Evolutionary conservation across 2,113 vertebrate genomes (phyloP).

Genomic region (Daboia siamensis): DNA sequence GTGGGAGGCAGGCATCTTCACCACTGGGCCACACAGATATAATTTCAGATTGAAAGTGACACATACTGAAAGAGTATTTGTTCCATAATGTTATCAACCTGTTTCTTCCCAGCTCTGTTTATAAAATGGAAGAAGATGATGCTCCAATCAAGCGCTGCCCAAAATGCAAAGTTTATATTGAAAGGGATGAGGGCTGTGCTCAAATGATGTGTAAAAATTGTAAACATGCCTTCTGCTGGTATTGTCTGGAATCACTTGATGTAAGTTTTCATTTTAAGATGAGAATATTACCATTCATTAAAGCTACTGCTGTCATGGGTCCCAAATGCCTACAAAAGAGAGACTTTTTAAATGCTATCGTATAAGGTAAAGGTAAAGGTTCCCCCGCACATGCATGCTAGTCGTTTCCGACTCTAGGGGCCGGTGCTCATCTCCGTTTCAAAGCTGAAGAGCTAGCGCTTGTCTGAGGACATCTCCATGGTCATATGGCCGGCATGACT

Average conservation of each 20-base stretch:
- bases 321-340: neutral
- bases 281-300: neutral
- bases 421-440: too few species aligned
- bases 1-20: neutral
- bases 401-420: too few species aligned
- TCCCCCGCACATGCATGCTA: too few species aligned
- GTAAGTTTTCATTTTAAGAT: constrained; percentile 75
- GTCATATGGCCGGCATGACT: too few species aligned
- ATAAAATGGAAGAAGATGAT: constrained; percentile 87
- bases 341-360: neutral
- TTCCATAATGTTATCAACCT: neutral
- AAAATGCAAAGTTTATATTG: constrained; percentile 98
- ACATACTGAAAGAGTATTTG: neutral
- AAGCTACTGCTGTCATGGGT: neutral
- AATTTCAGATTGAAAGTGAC: neutral
- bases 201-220: constrained; percentile 99
- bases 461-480: too few species aligned
- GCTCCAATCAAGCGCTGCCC: constrained; percentile 97
- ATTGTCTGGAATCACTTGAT: constrained; percentile 96
- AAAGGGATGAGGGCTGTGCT: constrained; percentile 94
- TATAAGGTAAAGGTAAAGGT: too few species aligned
- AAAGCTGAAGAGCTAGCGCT: too few species aligned
- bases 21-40: neutral
- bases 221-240: constrained; percentile 99
- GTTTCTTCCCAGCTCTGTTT: constrained; percentile 77